phyloP scores from a whole-genome alignment of 2,888 invertebrate species.

The Chalcosyrphus nemorum region DNA sequence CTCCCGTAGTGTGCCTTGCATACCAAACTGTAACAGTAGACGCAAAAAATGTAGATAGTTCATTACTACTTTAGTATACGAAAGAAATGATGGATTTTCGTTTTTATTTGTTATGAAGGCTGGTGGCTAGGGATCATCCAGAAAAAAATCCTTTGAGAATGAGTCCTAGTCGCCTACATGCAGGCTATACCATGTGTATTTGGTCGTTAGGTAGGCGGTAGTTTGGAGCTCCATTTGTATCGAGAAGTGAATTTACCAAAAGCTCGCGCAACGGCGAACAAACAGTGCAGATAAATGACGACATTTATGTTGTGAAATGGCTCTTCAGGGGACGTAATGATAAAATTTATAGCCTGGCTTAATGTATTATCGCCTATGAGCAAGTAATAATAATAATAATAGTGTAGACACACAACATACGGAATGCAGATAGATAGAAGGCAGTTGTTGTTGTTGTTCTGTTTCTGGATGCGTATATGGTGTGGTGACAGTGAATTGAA shows the following conservation, averaged over 20 bases:
- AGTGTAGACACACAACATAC: slow-evolving; percentile 58
- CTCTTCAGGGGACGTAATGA: slow-evolving; percentile 69
- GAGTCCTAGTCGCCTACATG: not conserved
- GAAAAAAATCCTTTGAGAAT: not conserved
- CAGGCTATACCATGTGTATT: not conserved
- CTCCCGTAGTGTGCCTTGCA: no score
- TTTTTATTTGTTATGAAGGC: slow-evolving; percentile 23
- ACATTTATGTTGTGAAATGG: slow-evolving; percentile 67
- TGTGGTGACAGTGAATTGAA: slow-evolving; percentile 43
- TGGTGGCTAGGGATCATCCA: not conserved
- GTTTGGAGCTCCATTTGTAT: slow-evolving; percentile 30
- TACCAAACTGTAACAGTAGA: slow-evolving; percentile 22
- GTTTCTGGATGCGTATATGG: not conserved
- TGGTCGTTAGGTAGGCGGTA: slow-evolving; percentile 28
- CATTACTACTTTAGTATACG: slow-evolving; percentile 4
- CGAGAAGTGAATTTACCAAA: slow-evolving; percentile 25
- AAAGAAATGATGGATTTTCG: slow-evolving; percentile 38
- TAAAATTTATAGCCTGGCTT: slow-evolving; percentile 64
- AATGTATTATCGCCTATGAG: slow-evolving; percentile 71
- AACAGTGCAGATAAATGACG: slow-evolving; percentile 57
- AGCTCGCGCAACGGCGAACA: slow-evolving; percentile 25
- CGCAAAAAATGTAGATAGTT: slow-evolving; percentile 23
- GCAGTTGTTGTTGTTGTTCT: slow-evolving; percentile 6
- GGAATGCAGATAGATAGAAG: slow-evolving; percentile 61
- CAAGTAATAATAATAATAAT: slow-evolving; percentile 72